Percentiles rank a stretch among this genome's conserved stretches.
Conservation (phyloP, 2,113 vertebrate genomes). For the Hemibagrus wyckioides region DNA sequence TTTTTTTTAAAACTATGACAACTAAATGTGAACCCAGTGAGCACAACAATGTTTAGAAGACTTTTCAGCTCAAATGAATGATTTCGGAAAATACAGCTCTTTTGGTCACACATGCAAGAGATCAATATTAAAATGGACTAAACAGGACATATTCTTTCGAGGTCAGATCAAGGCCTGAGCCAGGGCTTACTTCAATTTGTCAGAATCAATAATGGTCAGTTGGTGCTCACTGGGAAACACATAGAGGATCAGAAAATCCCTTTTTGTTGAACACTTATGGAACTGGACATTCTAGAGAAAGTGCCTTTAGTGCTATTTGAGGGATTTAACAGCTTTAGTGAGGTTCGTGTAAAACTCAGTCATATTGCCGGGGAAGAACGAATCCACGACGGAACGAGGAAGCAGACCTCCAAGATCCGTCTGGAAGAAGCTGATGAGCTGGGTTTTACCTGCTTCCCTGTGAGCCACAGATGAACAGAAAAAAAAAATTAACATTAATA, state of each 20-base stretch:
- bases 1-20: too few relatives aligned
- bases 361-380: constrained; percentile 94
- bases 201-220: not conserved
- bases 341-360: constrained; percentile 86
- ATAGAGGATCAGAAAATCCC: not conserved
- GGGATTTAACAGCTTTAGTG: constrained; percentile 75
- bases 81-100: not conserved
- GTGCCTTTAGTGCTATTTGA: constrained; percentile 65
- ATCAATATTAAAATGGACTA: not conserved
- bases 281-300: constrained; percentile 1
- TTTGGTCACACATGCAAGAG: not conserved
- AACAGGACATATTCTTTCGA: not conserved
- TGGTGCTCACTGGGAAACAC: constrained; percentile 6
- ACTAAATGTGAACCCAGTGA: not conserved
- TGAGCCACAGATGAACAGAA: constrained; percentile 35
- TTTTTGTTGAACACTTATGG: not conserved
- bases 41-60: not conserved
- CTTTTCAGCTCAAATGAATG: not conserved
- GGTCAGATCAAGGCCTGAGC: not conserved
- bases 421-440: constrained; percentile 90
- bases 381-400: constrained; percentile 87
- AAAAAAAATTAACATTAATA: not conserved
- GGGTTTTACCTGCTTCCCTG: constrained; percentile 85
- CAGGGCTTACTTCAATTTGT: not conserved
- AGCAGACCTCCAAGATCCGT: constrained; percentile 89